Evolutionary conservation across 2,888 invertebrate species (phyloP).

Genomic region (Gasteruption jaculator): DNA sequence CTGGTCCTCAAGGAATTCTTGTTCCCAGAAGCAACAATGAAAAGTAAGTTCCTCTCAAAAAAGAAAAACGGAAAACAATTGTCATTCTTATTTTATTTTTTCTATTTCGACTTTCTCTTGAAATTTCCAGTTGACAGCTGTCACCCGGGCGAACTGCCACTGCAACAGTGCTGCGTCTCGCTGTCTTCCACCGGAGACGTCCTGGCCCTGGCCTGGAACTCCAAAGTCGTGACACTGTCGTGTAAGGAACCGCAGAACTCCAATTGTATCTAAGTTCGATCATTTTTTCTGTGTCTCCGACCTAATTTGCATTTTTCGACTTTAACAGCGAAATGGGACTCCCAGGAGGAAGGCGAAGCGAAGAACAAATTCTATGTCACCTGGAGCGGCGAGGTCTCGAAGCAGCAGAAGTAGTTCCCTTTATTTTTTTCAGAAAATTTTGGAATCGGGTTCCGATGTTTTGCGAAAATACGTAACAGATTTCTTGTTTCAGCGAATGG

Average conservation of each 20-base stretch:
- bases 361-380: conserved; percentile 57
- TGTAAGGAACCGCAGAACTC: conserved; percentile 40
- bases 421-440: no score
- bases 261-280: background rate
- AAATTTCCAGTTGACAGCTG: conserved; percentile 39
- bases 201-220: conserved; percentile 63
- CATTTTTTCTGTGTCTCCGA: no score
- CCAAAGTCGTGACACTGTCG: conserved; percentile 63
- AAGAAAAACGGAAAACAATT: no score
- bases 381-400: conserved; percentile 57
- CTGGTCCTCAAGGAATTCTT: no score
- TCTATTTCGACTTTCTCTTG: no score
- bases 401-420: conserved; percentile 46
- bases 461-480: conserved; percentile 21
- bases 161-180: conserved; percentile 65
- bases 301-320: conserved; percentile 21
- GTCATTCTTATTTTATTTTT: no score
- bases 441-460: no score
- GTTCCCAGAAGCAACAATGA: no score
- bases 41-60: no score
- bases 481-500: conserved; percentile 49
- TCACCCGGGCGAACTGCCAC: conserved; percentile 58
- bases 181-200: conserved; percentile 71
- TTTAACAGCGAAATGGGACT: conserved; percentile 64
- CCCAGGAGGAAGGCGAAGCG: conserved; percentile 46